A percentile compares a stretch with the other conserved stretches of the same genome.
phyloP scores from a whole-genome alignment of 2,113 vertebrate species.

The Limnothrissa miodon region DNA sequence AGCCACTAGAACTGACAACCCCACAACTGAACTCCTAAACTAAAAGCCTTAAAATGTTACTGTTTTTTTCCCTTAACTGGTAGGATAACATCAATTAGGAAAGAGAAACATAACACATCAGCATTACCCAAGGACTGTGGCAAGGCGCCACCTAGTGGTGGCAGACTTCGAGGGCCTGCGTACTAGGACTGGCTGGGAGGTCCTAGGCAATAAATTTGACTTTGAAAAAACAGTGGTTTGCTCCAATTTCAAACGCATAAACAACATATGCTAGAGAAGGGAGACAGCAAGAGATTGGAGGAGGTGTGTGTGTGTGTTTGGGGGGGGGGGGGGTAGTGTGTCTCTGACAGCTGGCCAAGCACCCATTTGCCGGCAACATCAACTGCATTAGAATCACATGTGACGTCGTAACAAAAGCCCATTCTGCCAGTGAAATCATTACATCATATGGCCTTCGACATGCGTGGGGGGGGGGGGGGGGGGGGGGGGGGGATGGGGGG shows the following conservation, averaged over 20 bases:
- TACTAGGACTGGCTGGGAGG: constrained; percentile 23
- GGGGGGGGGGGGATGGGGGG: no score
- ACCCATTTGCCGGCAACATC: constrained; percentile 26
- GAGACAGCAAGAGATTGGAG: constrained; percentile 19
- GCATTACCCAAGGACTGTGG: neutral
- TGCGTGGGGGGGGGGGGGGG: neutral
- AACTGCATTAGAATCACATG: constrained; percentile 40
- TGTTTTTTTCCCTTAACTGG: neutral
- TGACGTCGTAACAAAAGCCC: constrained; percentile 46
- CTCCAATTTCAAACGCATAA: constrained; percentile 32
- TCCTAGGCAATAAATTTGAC: constrained; percentile 19
- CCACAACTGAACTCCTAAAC: neutral
- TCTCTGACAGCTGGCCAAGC: constrained; percentile 9
- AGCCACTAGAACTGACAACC: neutral
- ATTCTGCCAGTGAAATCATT: constrained; percentile 41
- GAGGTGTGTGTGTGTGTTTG: no score
- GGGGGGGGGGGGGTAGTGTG: neutral
- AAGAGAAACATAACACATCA: neutral
- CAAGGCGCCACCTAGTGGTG: constrained; percentile 35
- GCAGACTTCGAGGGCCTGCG: neutral
- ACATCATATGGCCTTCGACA: constrained; percentile 36
- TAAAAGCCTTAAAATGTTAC: neutral
- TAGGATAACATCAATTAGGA: neutral
- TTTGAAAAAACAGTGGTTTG: constrained; percentile 30
- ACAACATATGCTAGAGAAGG: constrained; percentile 22